phyloP scores from a whole-genome alignment of 2,888 invertebrate species.

The Synanthedon andrenaeformis region DNA sequence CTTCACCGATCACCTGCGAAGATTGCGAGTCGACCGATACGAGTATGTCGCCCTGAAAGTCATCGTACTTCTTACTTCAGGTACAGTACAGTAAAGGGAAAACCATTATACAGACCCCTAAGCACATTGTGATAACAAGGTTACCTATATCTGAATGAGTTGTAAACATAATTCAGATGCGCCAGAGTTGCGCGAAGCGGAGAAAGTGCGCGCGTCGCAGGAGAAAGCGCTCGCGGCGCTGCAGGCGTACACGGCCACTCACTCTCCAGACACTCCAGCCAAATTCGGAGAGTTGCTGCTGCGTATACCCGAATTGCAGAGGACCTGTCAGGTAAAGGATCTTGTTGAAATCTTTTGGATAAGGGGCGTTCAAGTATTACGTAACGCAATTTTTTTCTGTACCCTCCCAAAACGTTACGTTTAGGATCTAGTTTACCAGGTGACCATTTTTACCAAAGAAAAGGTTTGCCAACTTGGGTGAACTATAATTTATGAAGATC shows the following conservation, averaged over 20 bases:
- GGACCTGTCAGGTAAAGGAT: conserved; percentile 85
- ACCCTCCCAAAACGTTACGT: no score
- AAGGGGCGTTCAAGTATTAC: no score
- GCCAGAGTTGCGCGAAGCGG: conserved; percentile 92
- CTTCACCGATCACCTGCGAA: conserved; percentile 90
- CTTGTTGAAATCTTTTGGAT: no score
- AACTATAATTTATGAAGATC: no score
- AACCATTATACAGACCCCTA: neutral
- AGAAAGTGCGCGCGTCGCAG: conserved; percentile 93
- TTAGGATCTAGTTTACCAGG: no score
- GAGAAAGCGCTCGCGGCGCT: conserved; percentile 93
- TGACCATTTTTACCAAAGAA: no score
- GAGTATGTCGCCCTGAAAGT: conserved; percentile 98
- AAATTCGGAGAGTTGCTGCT: conserved; percentile 95
- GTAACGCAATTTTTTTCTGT: no score
- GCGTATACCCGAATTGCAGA: conserved; percentile 93
- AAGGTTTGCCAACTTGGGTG: no score
- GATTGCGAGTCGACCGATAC: conserved; percentile 91
- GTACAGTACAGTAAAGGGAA: conserved; percentile 71
- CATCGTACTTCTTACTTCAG: conserved; percentile 90
- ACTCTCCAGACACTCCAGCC: conserved; percentile 92
- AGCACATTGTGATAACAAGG: no score
- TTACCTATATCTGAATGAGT: no score
- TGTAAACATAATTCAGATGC: conserved; percentile 73
- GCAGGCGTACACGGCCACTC: conserved; percentile 89